Base-by-base conservation (phyloP, 2,888 invertebrate species). In the Ennomos erosarius region DNA sequence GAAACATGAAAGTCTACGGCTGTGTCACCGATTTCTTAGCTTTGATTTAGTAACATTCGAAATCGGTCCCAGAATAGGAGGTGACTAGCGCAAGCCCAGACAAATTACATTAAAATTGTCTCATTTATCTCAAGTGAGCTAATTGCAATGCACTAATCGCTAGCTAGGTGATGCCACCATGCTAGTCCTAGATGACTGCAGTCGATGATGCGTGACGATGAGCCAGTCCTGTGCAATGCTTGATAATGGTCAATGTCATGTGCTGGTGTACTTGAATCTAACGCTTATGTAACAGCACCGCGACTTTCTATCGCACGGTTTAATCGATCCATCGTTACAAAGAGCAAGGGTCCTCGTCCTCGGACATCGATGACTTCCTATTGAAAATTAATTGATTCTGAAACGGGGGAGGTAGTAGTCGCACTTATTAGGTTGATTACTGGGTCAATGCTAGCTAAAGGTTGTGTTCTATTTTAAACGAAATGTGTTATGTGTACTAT, bases 221-320 rank as follows among this genome's bases (percentile, higher is more conserved):
- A 85, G 87, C 87, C 88, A 87, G 82, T 83, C 82, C 82, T 87
- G 91, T 91, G 91, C 90, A 85, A 88, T 90, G 90, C 85, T 87
- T 87, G 86, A 85, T 78, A 76, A 86, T 85, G 82, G 85, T 87
- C 80, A 81, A 85, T 88, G 83, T 86, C 70, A 77, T 85, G 88
- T 90, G 91, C 87, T 82, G 76, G 86, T 90, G 90, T 89, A 71
- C 56, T 73, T 74, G 67, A 71, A 71, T 74, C 73, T 71, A 75
- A 68, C 73, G 69, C 65, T 72, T 67, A 70, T 64, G 68, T 63
- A 52, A 56, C 55, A 58, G 64, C 59, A 62, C 62, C 59, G 67
- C 58, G 59, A 48, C 34, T 58, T 64, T 56, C 66, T 57, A 55
- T 65, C 61, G 59, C 62, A 65, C 46, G 35, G 51, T 67, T 57